A percentile compares a stretch with the other conserved stretches of the same genome.
phyloP scores from a whole-genome alignment of 2,113 vertebrate species.

The Chroicocephalus ridibundus region DNA sequence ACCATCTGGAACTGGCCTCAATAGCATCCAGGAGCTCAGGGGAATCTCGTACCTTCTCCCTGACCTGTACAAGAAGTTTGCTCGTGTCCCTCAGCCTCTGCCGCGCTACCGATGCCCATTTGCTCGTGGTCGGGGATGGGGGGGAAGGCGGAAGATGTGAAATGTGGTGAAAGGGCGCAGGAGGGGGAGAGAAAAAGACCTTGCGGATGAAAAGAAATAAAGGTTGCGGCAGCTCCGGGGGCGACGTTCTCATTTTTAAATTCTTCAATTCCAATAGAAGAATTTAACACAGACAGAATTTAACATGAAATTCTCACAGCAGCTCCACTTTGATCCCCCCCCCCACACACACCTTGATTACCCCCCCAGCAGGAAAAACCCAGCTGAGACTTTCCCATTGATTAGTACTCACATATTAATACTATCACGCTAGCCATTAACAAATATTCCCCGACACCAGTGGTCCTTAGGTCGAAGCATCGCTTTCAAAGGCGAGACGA shows the following conservation, averaged over 20 bases:
- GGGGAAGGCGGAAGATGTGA: not conserved
- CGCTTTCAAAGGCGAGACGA: not conserved
- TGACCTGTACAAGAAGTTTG: not conserved
- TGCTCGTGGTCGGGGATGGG: not conserved
- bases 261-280: not conserved
- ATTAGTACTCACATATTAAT: not conserved
- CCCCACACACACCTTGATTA: not conserved
- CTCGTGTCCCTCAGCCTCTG: not conserved
- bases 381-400: not conserved
- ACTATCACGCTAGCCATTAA: accelerated
- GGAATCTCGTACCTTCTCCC: not conserved
- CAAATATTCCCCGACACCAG: accelerated
- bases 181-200: not conserved
- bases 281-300: not conserved
- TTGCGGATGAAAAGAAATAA: not conserved
- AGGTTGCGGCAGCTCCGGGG: not conserved
- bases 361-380: not conserved
- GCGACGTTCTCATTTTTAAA: accelerated
- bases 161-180: not conserved
- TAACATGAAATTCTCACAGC: accelerated
- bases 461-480: accelerated
- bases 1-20: not conserved
- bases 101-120: accelerated
- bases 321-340: not conserved
- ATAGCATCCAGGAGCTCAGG: not conserved